phyloP scores from a whole-genome alignment of 2,888 invertebrate species.

The Melangyna quadrimaculata region DNA sequence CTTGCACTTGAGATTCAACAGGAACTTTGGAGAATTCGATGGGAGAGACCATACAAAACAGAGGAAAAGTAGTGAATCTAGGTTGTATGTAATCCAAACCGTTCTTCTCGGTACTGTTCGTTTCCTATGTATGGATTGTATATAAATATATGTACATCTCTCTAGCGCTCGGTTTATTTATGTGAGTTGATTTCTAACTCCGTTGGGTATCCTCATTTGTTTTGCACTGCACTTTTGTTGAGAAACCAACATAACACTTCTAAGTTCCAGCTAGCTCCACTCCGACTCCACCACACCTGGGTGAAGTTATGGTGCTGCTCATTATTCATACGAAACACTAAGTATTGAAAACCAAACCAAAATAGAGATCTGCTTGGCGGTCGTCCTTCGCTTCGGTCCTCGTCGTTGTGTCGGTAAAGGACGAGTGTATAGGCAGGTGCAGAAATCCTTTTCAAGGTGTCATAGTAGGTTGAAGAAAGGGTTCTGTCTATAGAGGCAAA shows the following conservation, averaged over 20 bases:
- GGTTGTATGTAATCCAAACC: slow-evolving; percentile 29
- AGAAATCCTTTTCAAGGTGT: neutral
- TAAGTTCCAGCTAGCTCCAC: neutral
- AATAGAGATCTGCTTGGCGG: slow-evolving; percentile 9
- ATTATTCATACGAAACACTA: slow-evolving; percentile 50
- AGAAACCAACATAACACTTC: slow-evolving; percentile 13
- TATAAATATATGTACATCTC: neutral
- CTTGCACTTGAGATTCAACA: slow-evolving; percentile 70
- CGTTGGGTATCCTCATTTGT: slow-evolving; percentile 36
- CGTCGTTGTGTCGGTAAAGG: neutral
- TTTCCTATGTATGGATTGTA: too few relatives aligned
- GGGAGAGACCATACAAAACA: slow-evolving; percentile 12
- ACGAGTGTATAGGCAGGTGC: neutral
- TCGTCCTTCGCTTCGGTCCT: neutral
- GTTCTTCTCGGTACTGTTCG: neutral
- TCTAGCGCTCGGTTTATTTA: slow-evolving; percentile 51
- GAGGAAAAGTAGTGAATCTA: neutral
- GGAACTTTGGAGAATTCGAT: slow-evolving; percentile 18
- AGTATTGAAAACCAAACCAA: slow-evolving; percentile 21
- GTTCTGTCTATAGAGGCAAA: neutral
- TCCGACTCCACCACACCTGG: slow-evolving; percentile 19
- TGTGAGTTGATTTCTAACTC: slow-evolving; percentile 58
- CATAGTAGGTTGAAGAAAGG: neutral
- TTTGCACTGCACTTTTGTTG: slow-evolving; percentile 28
- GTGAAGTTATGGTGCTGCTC: slow-evolving; percentile 38